Base-by-base conservation (phyloP, 1,140 invertebrate genomes). In the Galleria mellonella region DNA sequence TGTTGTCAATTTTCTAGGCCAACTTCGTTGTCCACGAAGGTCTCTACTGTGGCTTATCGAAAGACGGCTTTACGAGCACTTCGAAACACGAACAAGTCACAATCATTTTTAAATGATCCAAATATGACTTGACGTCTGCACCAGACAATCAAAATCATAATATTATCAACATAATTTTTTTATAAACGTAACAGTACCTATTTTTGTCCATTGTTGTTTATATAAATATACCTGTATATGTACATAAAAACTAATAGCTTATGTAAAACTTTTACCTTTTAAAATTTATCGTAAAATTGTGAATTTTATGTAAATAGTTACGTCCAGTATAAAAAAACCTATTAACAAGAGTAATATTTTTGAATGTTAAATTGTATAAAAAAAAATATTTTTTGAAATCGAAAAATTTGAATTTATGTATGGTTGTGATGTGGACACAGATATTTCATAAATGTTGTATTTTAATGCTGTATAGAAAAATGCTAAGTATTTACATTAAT, bases 341-440 rank as follows among this genome's bases (percentile, higher is more conserved):
- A 51, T 47, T 49, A 35, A 38, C 51, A 44, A 61, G 46, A 57
- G 52, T 51, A 54, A 60, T 67, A 67, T 67, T 69, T 63, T 66
- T 58, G 32, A 54, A 53, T 58, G 45, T 55, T 46, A 47, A 52
- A 43, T 54, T 59, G 44, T 56, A 50, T 53, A 45, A 41, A 42
- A 45, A 41, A 42, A 38, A 36, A 49, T 59, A 9, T 55, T 58
- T 70, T 66, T 70, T 63, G 51, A 52, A 67, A 62, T 61, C 33
- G 51, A 62, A 60, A 55, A 50, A 60, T 66, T 67, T 58, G 63
- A 66, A 68, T 70, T 69, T 75, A 67, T 72, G 65, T 12, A 73
- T 73, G 74, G 74, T 78, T 78, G 74, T 78, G 74, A 78, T 66
- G 60, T 66, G 57, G 27, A 57, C 45, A 58, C 6, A 15, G 47